Evolutionary conservation across 2,888 invertebrate species (phyloP).

Genomic region (Resseliella maxima): DNA sequence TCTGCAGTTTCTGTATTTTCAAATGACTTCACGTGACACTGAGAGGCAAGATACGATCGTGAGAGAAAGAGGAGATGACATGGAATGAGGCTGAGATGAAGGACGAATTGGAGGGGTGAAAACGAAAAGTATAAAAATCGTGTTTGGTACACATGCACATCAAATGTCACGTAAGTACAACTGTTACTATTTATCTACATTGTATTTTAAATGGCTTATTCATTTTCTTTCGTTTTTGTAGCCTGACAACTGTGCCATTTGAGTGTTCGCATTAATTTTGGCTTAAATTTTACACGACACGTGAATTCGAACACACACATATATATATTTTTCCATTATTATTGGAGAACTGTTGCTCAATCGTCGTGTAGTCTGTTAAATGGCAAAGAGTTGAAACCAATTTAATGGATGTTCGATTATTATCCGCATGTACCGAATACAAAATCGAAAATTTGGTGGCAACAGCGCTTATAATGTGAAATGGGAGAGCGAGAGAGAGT

Average conservation of each 20-base stretch:
- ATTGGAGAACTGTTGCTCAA: constrained; percentile 12
- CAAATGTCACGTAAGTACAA: constrained; percentile 25
- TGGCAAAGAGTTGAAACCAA: constrained; percentile 45
- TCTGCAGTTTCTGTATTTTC: not conserved
- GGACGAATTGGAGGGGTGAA: no score
- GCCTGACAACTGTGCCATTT: not conserved
- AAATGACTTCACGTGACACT: not conserved
- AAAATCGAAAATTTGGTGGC: not conserved
- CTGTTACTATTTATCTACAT: constrained; percentile 25
- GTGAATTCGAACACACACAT: not conserved
- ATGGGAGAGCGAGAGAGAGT: not conserved
- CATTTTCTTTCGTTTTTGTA: not conserved
- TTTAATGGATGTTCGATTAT: constrained; percentile 43
- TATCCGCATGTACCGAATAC: not conserved
- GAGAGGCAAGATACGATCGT: not conserved
- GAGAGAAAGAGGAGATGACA: not conserved
- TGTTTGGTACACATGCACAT: not conserved
- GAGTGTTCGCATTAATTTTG: not conserved
- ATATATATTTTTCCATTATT: not conserved
- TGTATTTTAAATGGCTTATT: constrained; percentile 2
- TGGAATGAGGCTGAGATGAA: no score
- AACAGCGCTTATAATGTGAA: no score
- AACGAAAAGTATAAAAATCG: no score
- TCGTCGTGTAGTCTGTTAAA: not conserved
- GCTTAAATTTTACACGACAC: not conserved